A percentile compares a stretch with the other conserved stretches of the same genome.
These are phyloP conservation scores for Bucco capensis DNA, from an alignment of 2,113 vertebrate genomes.

Conservation along the genomic window DNA sequence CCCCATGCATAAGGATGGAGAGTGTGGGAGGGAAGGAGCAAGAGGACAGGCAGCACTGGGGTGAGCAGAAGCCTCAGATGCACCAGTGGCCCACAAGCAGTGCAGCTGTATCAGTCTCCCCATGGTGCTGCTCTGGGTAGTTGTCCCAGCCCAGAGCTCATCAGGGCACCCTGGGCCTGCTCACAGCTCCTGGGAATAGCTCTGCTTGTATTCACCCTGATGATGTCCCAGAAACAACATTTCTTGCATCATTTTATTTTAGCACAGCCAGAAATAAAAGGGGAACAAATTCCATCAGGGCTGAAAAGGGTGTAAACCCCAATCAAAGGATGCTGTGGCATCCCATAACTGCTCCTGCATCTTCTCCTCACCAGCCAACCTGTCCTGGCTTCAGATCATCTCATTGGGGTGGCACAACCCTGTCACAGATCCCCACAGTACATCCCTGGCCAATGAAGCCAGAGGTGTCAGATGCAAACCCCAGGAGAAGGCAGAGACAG, in stretches of 20 bases:
- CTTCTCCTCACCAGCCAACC: neutral
- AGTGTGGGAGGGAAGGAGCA: neutral
- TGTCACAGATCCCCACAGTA: neutral
- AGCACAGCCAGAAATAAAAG: neutral
- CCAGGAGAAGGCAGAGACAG: neutral
- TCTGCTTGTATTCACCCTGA: neutral
- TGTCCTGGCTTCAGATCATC: neutral
- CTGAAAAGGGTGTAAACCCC: neutral
- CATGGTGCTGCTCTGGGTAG: accelerated
- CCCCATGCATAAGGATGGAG: accelerated
- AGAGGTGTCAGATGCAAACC: accelerated
- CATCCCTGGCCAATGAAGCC: neutral
- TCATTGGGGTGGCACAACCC: accelerated
- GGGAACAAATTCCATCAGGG: accelerated
- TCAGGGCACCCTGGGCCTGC: neutral
- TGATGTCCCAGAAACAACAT: neutral
- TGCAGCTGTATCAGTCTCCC: neutral
- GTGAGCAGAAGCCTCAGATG: neutral
- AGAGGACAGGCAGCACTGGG: neutral
- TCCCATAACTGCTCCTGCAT: neutral
- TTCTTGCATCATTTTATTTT: neutral
- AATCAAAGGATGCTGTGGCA: neutral
- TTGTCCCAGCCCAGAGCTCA: accelerated
- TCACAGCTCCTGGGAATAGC: accelerated
- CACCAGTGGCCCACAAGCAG: neutral